Evolutionary conservation across 2,888 invertebrate species (phyloP).

Genomic region (Tillus elongatus): DNA sequence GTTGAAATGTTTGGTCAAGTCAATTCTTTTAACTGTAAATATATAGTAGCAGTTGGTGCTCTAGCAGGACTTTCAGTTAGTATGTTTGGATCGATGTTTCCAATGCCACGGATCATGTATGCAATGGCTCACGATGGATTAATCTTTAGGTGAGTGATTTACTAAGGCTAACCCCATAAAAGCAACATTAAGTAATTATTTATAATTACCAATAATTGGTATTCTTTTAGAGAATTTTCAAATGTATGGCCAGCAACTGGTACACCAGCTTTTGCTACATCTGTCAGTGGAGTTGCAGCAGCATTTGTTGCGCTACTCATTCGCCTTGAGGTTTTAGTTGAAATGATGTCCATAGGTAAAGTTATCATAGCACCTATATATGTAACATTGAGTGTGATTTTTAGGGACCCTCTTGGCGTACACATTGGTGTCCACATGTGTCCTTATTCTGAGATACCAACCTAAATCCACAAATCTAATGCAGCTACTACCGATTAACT

Average conservation of each 20-base stretch:
- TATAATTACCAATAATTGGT: constrained; percentile 1
- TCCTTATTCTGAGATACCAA: constrained; percentile 81
- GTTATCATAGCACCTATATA: too few species aligned
- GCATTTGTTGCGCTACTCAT: constrained; percentile 75
- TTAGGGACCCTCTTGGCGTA: constrained; percentile 82
- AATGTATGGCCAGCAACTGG: constrained; percentile 73
- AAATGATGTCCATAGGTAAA: constrained; percentile 94
- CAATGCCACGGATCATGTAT: constrained; percentile 86
- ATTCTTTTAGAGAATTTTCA: constrained; percentile 55
- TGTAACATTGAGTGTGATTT: too few species aligned
- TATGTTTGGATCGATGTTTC: constrained; percentile 96
- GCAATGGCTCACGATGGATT: constrained; percentile 95
- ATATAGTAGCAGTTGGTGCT: constrained; percentile 85
- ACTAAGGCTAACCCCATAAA: too few species aligned
- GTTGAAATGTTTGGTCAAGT: constrained; percentile 88
- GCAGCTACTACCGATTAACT: constrained; percentile 75
- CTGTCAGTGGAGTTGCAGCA: constrained; percentile 72
- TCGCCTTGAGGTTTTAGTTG: constrained; percentile 78
- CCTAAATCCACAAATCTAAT: constrained; percentile 81
- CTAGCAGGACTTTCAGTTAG: constrained; percentile 86
- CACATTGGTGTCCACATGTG: constrained; percentile 85
- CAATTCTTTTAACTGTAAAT: constrained; percentile 76
- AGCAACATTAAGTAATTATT: too few species aligned
- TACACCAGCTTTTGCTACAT: constrained; percentile 78
- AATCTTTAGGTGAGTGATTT: constrained; percentile 72